Base-by-base conservation (phyloP, 2,888 invertebrate genomes). In the Volucella inflata region DNA sequence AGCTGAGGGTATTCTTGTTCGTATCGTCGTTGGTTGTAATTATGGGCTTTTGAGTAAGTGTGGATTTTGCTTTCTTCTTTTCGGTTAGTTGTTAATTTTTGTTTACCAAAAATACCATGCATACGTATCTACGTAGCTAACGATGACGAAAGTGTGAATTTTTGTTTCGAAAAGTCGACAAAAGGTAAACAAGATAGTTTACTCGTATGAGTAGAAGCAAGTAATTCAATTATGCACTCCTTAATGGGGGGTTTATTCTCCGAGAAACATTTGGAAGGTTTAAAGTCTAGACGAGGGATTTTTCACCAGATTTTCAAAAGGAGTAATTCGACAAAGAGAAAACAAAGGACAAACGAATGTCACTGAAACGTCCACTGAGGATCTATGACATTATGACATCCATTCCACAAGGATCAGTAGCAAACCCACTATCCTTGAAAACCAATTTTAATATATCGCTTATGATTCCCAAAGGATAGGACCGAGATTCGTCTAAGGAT, bases 221-320 rank as follows among this genome's bases (percentile, higher is more conserved):
- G 77, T 70, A 77, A 77, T 77, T 77, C 40, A 77, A 77, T 77
- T 77, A 77, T 77, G 60, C 70, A 77, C 53, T 53, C 44, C 14
- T 30, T 30, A 30, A 30, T 30, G 51, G 51, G 67, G 30, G 68
- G 16, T 46, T 68, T 36, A 36, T 51, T 30, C 50, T 44, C 55
- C 38, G 30, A 11, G 55, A n/a, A 55, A 36, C 46, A 59, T 59
- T 51, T 44, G 12, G 50, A 51, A 60, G 68, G 62, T 77, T 70
- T 70, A 53, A 38, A 62, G 77, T 77, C 70, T 76, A 76, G 76
- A 76, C 76, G 21, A 46, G 8, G 16, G 57, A 17, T 38, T 46
- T 60, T 46, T 59, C 48, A 48, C 10, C 21, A 21, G 21, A 21
- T 1, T 21, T 21, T 21, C 4, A 2, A 2, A 21, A 30, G 30